These are phyloP conservation scores for Lipophrys pholis DNA, from an alignment of 2,113 vertebrate genomes.

Conservation along the genomic window DNA sequence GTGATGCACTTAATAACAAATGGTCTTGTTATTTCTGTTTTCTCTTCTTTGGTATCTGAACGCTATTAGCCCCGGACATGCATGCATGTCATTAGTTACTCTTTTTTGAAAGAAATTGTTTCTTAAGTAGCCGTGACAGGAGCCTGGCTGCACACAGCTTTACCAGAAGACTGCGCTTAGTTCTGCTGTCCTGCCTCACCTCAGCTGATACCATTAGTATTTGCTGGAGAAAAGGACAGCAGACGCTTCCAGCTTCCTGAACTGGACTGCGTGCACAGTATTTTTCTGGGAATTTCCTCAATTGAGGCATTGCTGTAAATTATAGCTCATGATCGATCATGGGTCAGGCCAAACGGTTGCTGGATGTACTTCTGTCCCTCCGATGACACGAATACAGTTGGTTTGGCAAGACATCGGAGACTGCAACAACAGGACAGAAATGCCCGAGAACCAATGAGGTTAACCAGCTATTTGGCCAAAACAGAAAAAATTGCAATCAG, in stretches of 20 bases:
- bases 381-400: background rate
- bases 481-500: too few relatives aligned
- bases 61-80: too few relatives aligned
- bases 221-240: background rate
- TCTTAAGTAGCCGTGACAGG: too few relatives aligned
- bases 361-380: background rate
- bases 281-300: slow-evolving; percentile 23
- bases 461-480: too few relatives aligned
- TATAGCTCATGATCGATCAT: background rate
- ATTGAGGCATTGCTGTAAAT: background rate
- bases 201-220: background rate
- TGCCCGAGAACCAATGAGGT: too few relatives aligned
- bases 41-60: too few relatives aligned
- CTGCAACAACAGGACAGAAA: background rate
- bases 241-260: slow-evolving; percentile 14
- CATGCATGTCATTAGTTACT: too few relatives aligned
- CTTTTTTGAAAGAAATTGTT: too few relatives aligned
- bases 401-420: background rate
- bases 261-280: background rate
- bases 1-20: too few relatives aligned
- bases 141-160: background rate
- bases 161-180: background rate
- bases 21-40: too few relatives aligned
- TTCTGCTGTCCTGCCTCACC: slow-evolving; percentile 4
- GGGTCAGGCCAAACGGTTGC: background rate